phyloP scores from a whole-genome alignment of 2,797 vertebrate genomes.

The Pipistrellus pygmaeus region DNA sequence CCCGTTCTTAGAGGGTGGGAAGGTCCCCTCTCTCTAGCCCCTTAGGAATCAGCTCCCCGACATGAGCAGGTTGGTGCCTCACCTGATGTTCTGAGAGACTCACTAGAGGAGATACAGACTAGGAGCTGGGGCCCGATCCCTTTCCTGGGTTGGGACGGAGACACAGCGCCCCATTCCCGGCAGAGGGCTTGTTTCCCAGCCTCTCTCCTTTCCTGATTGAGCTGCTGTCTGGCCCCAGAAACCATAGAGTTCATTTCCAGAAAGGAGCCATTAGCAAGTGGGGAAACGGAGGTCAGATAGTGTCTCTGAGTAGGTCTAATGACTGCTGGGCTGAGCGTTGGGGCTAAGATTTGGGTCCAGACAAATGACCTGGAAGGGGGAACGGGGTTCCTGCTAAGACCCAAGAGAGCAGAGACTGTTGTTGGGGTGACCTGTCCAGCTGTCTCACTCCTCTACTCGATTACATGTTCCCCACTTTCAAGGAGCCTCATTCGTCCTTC shows the following conservation, averaged over 20 bases:
- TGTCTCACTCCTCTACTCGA: slow-evolving; percentile 18
- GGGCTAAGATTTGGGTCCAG: not conserved
- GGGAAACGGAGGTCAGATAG: not conserved
- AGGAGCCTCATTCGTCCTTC: not conserved
- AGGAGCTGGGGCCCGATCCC: not conserved
- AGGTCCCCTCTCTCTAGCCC: not conserved
- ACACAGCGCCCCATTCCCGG: not conserved
- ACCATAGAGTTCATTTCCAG: not conserved
- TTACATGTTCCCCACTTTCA: slow-evolving; percentile 43
- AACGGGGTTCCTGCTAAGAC: not conserved
- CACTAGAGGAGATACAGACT: not conserved
- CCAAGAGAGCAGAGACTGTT: not conserved
- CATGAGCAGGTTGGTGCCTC: not conserved
- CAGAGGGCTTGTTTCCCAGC: no score
- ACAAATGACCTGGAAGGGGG: not conserved
- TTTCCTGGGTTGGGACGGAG: not conserved
- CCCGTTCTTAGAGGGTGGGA: not conserved
- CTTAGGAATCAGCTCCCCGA: not conserved
- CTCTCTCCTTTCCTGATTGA: not conserved
- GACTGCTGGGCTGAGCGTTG: not conserved
- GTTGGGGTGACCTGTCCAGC: not conserved
- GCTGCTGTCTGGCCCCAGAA: not conserved
- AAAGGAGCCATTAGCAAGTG: not conserved
- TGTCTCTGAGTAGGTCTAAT: not conserved
- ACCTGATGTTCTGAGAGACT: not conserved